These are phyloP conservation scores for Diglossa cyanea DNA, from an alignment of 2,797 vertebrate genomes.

Conservation along the genomic window DNA sequence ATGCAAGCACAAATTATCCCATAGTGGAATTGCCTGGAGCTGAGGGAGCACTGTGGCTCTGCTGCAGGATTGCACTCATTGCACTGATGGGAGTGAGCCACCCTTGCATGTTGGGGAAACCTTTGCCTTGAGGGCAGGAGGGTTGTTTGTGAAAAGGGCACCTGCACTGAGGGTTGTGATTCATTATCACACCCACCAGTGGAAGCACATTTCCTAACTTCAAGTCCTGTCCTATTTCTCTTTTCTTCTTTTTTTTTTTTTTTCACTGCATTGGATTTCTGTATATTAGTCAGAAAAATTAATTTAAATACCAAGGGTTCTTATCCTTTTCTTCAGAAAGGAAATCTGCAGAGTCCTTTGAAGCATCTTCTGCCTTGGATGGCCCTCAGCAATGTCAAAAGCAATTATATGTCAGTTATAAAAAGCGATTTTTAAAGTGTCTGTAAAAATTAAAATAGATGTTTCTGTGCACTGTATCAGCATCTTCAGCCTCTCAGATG, in stretches of 20 bases:
- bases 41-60: not conserved
- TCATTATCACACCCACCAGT: not conserved
- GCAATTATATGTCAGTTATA: conserved; percentile 5
- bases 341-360: conserved; percentile 7
- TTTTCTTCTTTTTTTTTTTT: not conserved
- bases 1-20: not conserved
- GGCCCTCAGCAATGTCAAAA: conserved; percentile 11
- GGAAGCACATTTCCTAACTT: not conserved
- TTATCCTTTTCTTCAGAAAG: conserved; percentile 12
- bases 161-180: not conserved
- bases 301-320: not conserved
- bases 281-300: not conserved
- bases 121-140: not conserved
- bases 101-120: not conserved
- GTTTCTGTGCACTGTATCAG: not conserved
- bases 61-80: not conserved
- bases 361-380: not conserved
- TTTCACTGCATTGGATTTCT: not conserved
- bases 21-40: not conserved
- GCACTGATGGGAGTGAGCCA: not conserved
- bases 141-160: not conserved
- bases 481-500: not conserved
- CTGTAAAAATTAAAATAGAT: conserved; percentile 36
- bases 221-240: not conserved
- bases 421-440: not conserved